A percentile compares a stretch with the other conserved stretches of the same genome.
Evolutionary conservation across 1,140 invertebrate genomes (phyloP).

Genomic region (Danaus melanippus): DNA sequence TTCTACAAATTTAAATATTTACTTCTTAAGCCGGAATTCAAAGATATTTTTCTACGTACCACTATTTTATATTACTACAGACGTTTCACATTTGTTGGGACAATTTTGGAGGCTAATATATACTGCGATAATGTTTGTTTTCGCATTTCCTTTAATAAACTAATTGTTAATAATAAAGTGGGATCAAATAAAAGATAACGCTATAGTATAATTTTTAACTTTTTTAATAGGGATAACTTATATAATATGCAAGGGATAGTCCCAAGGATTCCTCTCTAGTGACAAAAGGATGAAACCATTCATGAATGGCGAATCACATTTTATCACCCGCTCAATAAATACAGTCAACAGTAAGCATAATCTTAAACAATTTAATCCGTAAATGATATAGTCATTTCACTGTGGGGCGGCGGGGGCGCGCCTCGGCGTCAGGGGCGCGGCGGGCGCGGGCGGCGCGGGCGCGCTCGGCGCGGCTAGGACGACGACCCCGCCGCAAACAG

Average conservation of each 20-base stretch:
- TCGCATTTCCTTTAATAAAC: too few species aligned
- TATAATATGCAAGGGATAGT: slow-evolving; percentile 70
- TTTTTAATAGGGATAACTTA: slow-evolving; percentile 72
- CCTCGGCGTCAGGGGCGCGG: slow-evolving; percentile 28
- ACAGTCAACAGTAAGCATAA: slow-evolving; percentile 71
- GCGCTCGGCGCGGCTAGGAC: slow-evolving; percentile 66
- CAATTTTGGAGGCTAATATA: too few species aligned
- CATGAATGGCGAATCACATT: slow-evolving; percentile 67
- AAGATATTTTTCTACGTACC: too few species aligned
- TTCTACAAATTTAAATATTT: too few species aligned
- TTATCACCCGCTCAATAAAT: slow-evolving; percentile 69
- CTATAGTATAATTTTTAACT: slow-evolving; percentile 50
- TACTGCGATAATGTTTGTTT: too few species aligned
- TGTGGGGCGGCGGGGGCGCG: slow-evolving; percentile 16
- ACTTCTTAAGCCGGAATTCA: too few species aligned
- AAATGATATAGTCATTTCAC: slow-evolving; percentile 61
- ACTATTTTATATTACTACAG: too few species aligned
- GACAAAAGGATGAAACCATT: slow-evolving; percentile 68
- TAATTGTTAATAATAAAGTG: too few species aligned
- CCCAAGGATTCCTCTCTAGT: slow-evolving; percentile 65
- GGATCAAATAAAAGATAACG: slow-evolving; percentile 16
- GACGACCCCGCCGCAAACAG: slow-evolving; percentile 61
- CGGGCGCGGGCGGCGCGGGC: slow-evolving; percentile 43
- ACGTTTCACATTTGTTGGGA: too few species aligned
- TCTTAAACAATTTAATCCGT: slow-evolving; percentile 64